phyloP scores from a whole-genome alignment of 2,888 invertebrate species.

The Drosophila antonietae region DNA sequence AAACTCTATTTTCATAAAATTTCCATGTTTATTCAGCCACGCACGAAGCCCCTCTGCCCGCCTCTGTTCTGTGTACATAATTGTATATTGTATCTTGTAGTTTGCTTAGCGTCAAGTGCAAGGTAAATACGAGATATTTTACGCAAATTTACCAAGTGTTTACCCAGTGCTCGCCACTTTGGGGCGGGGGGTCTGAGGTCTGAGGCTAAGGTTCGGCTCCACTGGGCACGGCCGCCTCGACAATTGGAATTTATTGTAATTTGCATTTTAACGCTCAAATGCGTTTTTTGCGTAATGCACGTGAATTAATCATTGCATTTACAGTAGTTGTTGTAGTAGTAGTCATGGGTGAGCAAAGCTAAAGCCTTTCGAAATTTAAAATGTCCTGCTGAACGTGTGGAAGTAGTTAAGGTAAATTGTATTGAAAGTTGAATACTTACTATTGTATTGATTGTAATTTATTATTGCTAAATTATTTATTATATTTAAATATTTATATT shows the following conservation, averaged over 20 bases:
- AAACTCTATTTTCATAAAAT: slow-evolving; percentile 73
- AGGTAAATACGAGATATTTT: slow-evolving; percentile 79
- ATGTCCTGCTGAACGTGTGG: not conserved
- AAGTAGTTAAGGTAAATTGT: not conserved
- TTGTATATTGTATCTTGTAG: slow-evolving; percentile 69
- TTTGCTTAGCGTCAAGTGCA: slow-evolving; percentile 79
- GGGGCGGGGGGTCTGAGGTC: not conserved
- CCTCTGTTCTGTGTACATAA: slow-evolving; percentile 27
- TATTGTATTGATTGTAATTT: too few species aligned
- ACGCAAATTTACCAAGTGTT: slow-evolving; percentile 76
- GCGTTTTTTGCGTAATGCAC: slow-evolving; percentile 62
- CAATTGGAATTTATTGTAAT: slow-evolving; percentile 68
- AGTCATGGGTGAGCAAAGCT: slow-evolving; percentile 27
- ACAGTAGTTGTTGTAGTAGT: not conserved
- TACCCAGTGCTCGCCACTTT: slow-evolving; percentile 28
- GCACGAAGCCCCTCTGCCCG: slow-evolving; percentile 51
- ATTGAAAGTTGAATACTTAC: not conserved
- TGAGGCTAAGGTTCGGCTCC: not conserved
- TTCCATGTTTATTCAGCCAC: slow-evolving; percentile 73
- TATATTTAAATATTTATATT: too few species aligned
- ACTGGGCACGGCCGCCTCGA: slow-evolving; percentile 6
- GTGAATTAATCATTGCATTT: slow-evolving; percentile 52
- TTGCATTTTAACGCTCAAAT: slow-evolving; percentile 79
- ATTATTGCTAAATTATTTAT: too few species aligned
- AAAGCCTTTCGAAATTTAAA: not conserved